Percentiles rank a stretch among this genome's conserved stretches.
These are phyloP conservation scores for Etheostoma perlongum DNA, from an alignment of 2,797 vertebrate genomes.

Conservation along the genomic window DNA sequence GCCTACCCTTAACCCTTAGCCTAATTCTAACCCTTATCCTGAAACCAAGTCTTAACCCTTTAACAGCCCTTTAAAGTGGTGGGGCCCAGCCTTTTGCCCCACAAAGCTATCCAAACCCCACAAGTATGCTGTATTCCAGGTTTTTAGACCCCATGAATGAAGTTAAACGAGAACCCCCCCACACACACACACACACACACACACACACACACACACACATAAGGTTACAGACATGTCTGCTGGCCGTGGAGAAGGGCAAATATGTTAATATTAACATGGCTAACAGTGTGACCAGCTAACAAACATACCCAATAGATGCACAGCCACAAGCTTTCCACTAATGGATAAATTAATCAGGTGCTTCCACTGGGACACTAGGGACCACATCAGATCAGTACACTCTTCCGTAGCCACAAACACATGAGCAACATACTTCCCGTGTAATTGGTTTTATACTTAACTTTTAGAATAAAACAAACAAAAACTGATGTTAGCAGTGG, in stretches of 20 bases:
- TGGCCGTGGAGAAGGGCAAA: neutral
- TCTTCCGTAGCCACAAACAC: neutral
- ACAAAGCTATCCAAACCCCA: too few relatives aligned
- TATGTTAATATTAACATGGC: neutral
- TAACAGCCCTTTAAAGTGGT: too few relatives aligned
- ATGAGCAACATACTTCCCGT: neutral
- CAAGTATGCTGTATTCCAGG: too few relatives aligned
- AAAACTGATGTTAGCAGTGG: neutral
- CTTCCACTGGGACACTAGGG: neutral
- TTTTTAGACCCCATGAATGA: too few relatives aligned
- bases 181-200: conserved; percentile 10
- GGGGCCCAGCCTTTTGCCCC: too few relatives aligned
- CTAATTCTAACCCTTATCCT: too few relatives aligned
- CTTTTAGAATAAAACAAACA: neutral
- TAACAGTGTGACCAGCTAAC: conserved; percentile 34
- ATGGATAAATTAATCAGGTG: neutral
- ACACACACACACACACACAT: conserved; percentile 10
- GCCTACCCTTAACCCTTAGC: too few relatives aligned
- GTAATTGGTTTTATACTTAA: neutral
- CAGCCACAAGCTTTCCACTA: neutral
- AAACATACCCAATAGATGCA: neutral
- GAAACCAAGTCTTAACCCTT: too few relatives aligned
- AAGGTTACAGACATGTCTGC: neutral
- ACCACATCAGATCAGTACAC: neutral
- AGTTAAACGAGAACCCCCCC: neutral